phyloP scores from a whole-genome alignment of 1,140 invertebrate genomes.

The Mya arenaria region DNA sequence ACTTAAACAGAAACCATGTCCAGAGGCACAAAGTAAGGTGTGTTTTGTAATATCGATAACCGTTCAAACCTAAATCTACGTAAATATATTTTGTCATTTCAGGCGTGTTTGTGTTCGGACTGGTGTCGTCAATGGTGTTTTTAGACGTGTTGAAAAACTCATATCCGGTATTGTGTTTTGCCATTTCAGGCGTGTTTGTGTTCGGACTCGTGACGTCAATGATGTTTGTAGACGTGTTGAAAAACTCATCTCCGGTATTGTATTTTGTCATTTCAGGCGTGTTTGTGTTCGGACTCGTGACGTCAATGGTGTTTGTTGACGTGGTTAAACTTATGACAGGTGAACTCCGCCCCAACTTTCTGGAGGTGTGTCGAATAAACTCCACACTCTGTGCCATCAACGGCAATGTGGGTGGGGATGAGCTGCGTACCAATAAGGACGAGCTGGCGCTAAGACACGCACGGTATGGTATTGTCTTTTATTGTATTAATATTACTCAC shows the following conservation, averaged over 20 bases:
- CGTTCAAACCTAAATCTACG: too few species aligned
- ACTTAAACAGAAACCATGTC: too few species aligned
- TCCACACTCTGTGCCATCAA: conserved; percentile 58
- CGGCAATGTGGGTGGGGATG: conserved; percentile 63
- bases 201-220: conserved; percentile 74
- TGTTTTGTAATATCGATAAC: too few species aligned
- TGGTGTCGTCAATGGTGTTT: too few species aligned
- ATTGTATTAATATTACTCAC: too few species aligned
- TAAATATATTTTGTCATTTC: too few species aligned
- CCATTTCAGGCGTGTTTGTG: conserved; percentile 75
- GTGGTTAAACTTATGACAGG: conserved; percentile 75
- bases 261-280: conserved; percentile 74
- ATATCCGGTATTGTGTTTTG: too few species aligned
- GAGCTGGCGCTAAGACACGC: conserved; percentile 63
- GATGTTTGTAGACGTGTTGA: conserved; percentile 76
- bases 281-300: conserved; percentile 74
- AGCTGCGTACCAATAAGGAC: conserved; percentile 66
- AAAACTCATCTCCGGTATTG: too few species aligned
- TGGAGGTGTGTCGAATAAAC: conserved; percentile 72
- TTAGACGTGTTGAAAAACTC: too few species aligned
- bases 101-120: too few species aligned
- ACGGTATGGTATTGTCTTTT: conserved; percentile 69
- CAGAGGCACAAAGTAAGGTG: too few species aligned
- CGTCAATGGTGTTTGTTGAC: conserved; percentile 75
- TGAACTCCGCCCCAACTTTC: conserved; percentile 73